Base-by-base conservation (phyloP, 2,797 vertebrate genomes). In the Falco naumanni region DNA sequence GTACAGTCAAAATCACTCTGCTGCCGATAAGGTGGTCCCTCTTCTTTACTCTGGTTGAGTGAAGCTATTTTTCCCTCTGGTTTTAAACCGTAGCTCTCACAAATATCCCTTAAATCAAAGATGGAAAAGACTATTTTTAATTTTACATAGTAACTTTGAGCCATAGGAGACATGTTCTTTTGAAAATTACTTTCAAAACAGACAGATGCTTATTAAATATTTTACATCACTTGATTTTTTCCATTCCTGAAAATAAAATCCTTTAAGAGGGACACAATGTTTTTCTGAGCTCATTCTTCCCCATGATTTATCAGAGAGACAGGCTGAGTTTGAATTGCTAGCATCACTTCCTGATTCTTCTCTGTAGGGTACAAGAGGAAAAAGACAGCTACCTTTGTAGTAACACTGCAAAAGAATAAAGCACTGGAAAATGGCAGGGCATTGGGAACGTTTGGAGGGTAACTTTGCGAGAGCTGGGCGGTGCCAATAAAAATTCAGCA, bases 1-100 rank as follows among this genome's bases (percentile, higher is more conserved):
- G 97, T 97, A 97, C 97, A 97, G 97, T 98, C 98, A 98, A 97
- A 98, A 98, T 98, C 98, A 98, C 97, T 98, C 97, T 88, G 95
- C 97, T 96, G 80, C 97, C 69, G 98, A 98, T 98, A 98, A 99
- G 98, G 96, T 97, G 97, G 97, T 89, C 95, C 88, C 83, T 95
- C 97, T 96, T 94, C 97, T 96, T 98, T 81, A 89, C 95, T 96
- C 90, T 56, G 74, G 59, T 90, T 95, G 96, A 96, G 97, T 95
- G 95, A 95, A 94, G 91, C 93, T 97, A 96, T 97, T 98, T 97
- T 95, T 72, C 92, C 93, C 77, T 88, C 96, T 78, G 69, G 61
- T 94, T 97, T 97, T 88, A 85, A 97, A 94, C 86, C 33, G 66
- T 64, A 86, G 53, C n/a, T 65, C 80, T 28, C 57, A 66, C 72